Conservation (phyloP, 1,140 invertebrate genomes). For the Papilio aristodemus region DNA sequence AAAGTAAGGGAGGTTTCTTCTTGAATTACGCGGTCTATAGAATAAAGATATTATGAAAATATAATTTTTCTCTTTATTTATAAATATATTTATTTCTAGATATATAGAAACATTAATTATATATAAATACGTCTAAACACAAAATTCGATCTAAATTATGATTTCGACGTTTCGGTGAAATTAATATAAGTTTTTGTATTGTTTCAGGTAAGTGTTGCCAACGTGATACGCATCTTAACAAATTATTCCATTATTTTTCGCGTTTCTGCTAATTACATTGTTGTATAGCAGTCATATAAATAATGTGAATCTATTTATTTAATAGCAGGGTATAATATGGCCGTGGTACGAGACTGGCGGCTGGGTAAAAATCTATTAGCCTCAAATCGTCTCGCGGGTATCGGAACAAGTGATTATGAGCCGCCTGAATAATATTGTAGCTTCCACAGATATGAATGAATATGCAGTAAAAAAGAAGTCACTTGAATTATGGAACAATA, state of each 20-base stretch:
- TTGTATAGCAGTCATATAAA: slow-evolving; percentile 19
- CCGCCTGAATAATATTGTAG: not conserved
- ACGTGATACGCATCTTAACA: not conserved
- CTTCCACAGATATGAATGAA: not conserved
- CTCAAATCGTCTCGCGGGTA: not conserved
- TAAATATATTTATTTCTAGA: too few relatives aligned
- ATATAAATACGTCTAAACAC: too few relatives aligned
- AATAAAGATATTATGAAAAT: too few relatives aligned
- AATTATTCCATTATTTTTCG: slow-evolving; percentile 5
- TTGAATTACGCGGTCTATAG: too few relatives aligned
- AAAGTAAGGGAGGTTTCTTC: not conserved
- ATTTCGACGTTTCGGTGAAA: too few relatives aligned
- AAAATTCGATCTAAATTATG: too few relatives aligned
- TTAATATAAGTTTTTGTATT: too few relatives aligned
- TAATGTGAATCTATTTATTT: not conserved
- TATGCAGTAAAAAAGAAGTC: too few relatives aligned
- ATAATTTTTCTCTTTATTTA: too few relatives aligned
- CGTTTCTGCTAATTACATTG: slow-evolving; percentile 11
- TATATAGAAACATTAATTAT: too few relatives aligned
- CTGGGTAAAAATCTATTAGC: not conserved
- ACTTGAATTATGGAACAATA: too few relatives aligned
- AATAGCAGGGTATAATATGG: slow-evolving; percentile 8
- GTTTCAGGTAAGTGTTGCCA: too few relatives aligned
- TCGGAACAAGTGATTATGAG: not conserved
- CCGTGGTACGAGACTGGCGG: not conserved